Conservation (phyloP, 2,113 vertebrate genomes). For the Engraulis encrasicolus region DNA sequence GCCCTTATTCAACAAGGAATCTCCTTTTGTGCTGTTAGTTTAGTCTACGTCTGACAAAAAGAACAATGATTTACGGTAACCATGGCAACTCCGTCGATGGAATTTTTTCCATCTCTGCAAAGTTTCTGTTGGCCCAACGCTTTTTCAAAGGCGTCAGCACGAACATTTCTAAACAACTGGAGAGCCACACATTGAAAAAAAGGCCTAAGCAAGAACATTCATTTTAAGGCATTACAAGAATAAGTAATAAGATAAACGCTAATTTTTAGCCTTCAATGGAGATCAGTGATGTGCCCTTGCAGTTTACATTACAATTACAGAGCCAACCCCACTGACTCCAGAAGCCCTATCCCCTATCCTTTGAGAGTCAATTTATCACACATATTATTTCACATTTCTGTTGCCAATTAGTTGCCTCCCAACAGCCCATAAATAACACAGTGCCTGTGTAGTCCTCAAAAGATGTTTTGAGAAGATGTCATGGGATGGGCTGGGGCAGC, state of each 20-base stretch:
- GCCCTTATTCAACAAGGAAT: not conserved
- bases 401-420: not conserved
- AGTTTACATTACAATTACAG: constrained; percentile 7
- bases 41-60: constrained; percentile 1
- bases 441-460: not conserved
- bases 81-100: not conserved
- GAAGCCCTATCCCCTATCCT: not conserved
- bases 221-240: no score
- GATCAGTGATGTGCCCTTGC: not conserved
- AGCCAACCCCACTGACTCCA: not conserved
- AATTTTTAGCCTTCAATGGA: not conserved
- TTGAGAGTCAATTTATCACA: not conserved
- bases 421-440: not conserved
- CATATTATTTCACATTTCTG: not conserved
- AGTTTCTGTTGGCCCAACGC: constrained; percentile 13
- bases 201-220: not conserved
- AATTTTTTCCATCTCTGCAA: not conserved
- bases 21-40: constrained; percentile 3
- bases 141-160: not conserved
- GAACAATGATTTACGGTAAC: constrained; percentile 15
- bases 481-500: no score
- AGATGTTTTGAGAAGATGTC: not conserved
- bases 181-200: not conserved
- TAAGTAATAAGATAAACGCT: no score
- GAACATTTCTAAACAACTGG: not conserved